phyloP scores from a whole-genome alignment of 2,113 vertebrate species.

The Sylvilagus bachmani region DNA sequence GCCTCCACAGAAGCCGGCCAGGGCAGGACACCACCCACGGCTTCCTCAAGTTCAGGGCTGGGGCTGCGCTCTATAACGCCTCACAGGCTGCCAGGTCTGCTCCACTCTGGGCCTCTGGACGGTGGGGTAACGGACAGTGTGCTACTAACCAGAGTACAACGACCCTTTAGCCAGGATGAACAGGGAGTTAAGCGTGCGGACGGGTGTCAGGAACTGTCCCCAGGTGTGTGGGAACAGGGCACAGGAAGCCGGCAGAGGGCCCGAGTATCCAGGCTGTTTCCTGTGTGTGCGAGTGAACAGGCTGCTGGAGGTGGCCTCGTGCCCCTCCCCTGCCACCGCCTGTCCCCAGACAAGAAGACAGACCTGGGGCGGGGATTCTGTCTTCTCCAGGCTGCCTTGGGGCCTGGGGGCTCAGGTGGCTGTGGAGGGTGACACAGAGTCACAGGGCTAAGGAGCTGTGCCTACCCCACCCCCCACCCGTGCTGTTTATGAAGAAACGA shows the following conservation, averaged over 20 bases:
- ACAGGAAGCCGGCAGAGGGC: neutral
- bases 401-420: neutral
- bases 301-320: neutral
- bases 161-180: neutral
- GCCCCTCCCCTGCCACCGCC: slow-evolving; percentile 52
- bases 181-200: neutral
- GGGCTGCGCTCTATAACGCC: neutral
- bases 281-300: neutral
- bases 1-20: neutral
- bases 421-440: neutral
- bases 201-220: neutral
- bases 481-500: neutral
- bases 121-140: neutral
- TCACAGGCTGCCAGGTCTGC: neutral
- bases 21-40: neutral
- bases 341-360: neutral
- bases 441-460: neutral
- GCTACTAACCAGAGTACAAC: no score
- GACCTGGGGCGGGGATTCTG: neutral
- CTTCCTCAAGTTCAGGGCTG: neutral
- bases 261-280: neutral
- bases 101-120: neutral
- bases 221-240: neutral
- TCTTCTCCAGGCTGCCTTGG: neutral
- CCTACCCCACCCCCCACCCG: no score